phyloP scores from a whole-genome alignment of 2,113 vertebrate genomes.

The Piliocolobus tephrosceles region DNA sequence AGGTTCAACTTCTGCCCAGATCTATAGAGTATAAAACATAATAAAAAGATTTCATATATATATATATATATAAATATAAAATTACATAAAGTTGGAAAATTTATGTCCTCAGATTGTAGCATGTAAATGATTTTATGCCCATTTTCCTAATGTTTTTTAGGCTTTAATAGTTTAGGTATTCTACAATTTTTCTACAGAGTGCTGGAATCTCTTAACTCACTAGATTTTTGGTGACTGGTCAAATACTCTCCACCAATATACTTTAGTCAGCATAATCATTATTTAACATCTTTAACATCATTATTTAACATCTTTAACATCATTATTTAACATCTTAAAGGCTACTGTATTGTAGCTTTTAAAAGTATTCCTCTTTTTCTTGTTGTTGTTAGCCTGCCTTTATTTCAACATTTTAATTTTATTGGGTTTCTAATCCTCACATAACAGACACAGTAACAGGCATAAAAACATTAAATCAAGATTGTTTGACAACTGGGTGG shows the following conservation, averaged over 20 bases:
- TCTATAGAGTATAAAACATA: background rate
- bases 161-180: background rate
- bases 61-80: background rate
- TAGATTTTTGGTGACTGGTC: background rate
- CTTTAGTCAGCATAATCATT: background rate
- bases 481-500: background rate
- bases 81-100: background rate
- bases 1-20: background rate
- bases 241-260: background rate
- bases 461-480: slow-evolving; percentile 11
- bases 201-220: background rate
- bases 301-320: background rate
- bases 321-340: background rate
- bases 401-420: slow-evolving; percentile 19
- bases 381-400: background rate
- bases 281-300: background rate
- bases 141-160: background rate
- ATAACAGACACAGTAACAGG: slow-evolving; percentile 6
- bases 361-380: background rate
- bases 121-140: background rate
- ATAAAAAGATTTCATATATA: background rate
- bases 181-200: background rate
- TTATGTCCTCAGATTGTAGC: background rate
- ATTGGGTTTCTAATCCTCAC: slow-evolving; percentile 16
- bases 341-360: background rate